Conservation (phyloP, 2,113 vertebrate species). For the Muscicapa adusta region DNA sequence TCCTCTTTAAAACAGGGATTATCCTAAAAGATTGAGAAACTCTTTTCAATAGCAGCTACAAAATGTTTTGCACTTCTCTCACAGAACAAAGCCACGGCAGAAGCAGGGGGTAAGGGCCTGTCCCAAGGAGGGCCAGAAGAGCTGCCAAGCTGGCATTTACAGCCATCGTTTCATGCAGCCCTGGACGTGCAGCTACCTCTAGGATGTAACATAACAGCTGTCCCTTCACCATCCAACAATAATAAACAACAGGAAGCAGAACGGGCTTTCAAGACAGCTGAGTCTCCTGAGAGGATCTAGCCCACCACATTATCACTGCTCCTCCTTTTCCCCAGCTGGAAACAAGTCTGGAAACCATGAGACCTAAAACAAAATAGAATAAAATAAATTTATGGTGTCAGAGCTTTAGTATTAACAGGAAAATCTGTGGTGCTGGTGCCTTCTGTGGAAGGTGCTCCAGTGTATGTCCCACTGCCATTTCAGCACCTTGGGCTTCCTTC, state of each 20-base stretch:
- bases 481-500: background rate
- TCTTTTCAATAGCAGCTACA: conserved; percentile 22
- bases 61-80: conserved; percentile 25
- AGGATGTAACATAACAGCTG: conserved; percentile 41
- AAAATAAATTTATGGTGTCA: background rate
- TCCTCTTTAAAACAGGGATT: conserved; percentile 24
- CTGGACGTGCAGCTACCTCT: conserved; percentile 38
- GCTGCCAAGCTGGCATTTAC: conserved; percentile 42
- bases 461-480: background rate
- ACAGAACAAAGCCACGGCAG: background rate
- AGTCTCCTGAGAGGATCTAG: conserved; percentile 33
- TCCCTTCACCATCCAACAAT: conserved; percentile 18
- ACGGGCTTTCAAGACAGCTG: background rate
- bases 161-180: background rate
- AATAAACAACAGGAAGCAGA: conserved; percentile 46
- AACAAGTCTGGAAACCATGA: conserved; percentile 15
- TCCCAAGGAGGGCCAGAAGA: background rate
- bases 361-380: background rate
- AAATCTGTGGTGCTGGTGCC: background rate
- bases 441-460: background rate
- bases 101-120: conserved; percentile 17
- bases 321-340: background rate
- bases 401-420: background rate
- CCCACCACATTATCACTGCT: conserved; percentile 8
- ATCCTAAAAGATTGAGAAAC: conserved; percentile 14